Conservation (phyloP, 2,888 invertebrate genomes). For the Aphodius granarius region DNA sequence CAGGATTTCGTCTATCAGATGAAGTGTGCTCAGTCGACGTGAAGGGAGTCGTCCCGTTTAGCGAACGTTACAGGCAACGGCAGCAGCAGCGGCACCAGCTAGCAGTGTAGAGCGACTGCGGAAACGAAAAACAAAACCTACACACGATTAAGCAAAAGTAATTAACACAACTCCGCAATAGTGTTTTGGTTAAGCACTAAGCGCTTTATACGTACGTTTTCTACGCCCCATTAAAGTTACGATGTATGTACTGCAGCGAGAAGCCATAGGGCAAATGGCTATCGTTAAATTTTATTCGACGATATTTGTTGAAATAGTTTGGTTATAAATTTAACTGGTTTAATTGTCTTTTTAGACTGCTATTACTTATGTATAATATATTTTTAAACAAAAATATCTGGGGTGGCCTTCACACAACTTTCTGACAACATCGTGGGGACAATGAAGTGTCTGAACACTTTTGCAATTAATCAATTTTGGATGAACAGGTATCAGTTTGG, state of each 20-base stretch:
- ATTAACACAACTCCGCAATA: background rate
- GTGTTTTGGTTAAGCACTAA: background rate
- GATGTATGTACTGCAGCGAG: background rate
- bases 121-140: background rate
- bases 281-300: background rate
- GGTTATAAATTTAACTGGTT: background rate
- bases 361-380: no score
- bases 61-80: background rate
- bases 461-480: no score
- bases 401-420: no score
- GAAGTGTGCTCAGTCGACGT: slow-evolving; percentile 20
- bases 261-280: background rate
- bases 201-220: background rate
- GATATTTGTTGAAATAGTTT: background rate
- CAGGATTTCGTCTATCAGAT: slow-evolving; percentile 30
- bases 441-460: no score
- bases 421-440: no score
- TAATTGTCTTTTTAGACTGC: no score
- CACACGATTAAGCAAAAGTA: background rate
- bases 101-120: background rate
- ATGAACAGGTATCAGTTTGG: no score
- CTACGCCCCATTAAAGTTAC: background rate
- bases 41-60: background rate
- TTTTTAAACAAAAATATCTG: no score
- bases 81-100: background rate